A percentile compares a stretch with the other conserved stretches of the same genome.
phyloP scores from a whole-genome alignment of 2,113 vertebrate genomes.

The Melanotaenia duboulayi region DNA sequence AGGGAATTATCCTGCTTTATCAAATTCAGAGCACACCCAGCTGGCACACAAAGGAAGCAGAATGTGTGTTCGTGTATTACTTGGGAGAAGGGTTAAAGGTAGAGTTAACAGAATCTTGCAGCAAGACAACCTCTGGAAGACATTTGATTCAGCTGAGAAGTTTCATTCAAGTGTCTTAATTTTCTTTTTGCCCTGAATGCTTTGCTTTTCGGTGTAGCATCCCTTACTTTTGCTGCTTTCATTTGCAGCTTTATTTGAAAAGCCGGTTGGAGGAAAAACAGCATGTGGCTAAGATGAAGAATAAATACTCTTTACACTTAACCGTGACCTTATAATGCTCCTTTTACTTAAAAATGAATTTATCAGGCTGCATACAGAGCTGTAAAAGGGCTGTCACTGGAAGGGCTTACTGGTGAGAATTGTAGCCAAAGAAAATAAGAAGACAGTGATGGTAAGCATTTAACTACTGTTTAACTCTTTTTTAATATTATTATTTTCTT shows the following conservation, averaged over 20 bases:
- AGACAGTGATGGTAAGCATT: no score
- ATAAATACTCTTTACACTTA: neutral
- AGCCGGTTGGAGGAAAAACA: neutral
- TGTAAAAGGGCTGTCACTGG: no score
- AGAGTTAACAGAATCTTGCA: slow-evolving; percentile 22
- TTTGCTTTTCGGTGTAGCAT: neutral
- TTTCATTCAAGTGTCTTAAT: slow-evolving; percentile 9
- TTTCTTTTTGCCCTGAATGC: neutral
- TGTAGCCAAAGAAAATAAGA: neutral
- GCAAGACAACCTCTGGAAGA: slow-evolving; percentile 36
- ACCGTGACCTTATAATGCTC: slow-evolving; percentile 1
- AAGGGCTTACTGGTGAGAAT: neutral
- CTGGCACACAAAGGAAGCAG: slow-evolving; percentile 37
- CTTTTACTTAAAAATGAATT: neutral
- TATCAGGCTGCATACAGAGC: neutral
- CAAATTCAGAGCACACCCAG: slow-evolving; percentile 81
- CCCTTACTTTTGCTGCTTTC: neutral
- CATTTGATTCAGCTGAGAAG: slow-evolving; percentile 28
- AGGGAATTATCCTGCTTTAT: slow-evolving; percentile 80
- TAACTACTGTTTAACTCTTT: no score
- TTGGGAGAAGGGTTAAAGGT: slow-evolving; percentile 4
- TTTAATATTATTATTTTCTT: no score
- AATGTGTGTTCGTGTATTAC: slow-evolving; percentile 20
- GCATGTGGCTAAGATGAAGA: neutral
- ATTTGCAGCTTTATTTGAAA: slow-evolving; percentile 12